These are phyloP conservation scores for Esox lucius DNA, from an alignment of 2,797 vertebrate species.

Conservation along the genomic window DNA sequence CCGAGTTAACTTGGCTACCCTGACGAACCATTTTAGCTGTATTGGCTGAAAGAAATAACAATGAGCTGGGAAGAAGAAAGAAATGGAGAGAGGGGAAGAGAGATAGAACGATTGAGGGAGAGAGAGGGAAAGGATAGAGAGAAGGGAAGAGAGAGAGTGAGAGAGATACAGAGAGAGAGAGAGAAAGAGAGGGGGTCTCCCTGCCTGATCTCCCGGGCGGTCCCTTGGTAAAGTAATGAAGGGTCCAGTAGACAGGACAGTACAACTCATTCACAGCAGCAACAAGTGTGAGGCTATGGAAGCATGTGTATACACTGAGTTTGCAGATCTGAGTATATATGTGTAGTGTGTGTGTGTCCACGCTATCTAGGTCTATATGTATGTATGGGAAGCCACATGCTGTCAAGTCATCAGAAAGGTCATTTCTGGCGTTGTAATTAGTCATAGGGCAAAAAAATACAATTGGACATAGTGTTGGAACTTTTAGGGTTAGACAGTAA, in stretches of 20 bases:
- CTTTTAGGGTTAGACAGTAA: too few species aligned
- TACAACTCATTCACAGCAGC: background rate
- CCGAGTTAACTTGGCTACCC: conserved; percentile 67
- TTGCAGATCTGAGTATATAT: too few species aligned
- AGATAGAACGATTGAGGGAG: conserved; percentile 19
- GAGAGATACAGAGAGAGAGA: background rate
- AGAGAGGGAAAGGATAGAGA: background rate
- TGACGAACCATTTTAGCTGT: conserved; percentile 65
- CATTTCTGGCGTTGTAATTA: too few species aligned
- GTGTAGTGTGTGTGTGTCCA: too few species aligned
- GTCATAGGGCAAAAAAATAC: too few species aligned
- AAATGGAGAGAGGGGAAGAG: conserved; percentile 13
- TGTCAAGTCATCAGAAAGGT: too few species aligned
- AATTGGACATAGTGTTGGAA: too few species aligned
- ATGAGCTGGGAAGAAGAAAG: conserved; percentile 36
- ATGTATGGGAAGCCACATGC: too few species aligned
- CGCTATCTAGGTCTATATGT: too few species aligned
- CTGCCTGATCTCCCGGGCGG: background rate
- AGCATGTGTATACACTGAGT: too few species aligned
- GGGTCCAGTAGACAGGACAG: background rate
- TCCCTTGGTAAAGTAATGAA: background rate
- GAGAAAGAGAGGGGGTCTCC: too few species aligned
- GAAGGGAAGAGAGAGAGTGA: background rate
- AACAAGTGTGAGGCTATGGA: background rate
- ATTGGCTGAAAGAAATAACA: conserved; percentile 54